A percentile compares a stretch with the other conserved stretches of the same genome.
Evolutionary conservation across 1,140 invertebrate genomes (phyloP).

Genomic region (Papilio glaucus): DNA sequence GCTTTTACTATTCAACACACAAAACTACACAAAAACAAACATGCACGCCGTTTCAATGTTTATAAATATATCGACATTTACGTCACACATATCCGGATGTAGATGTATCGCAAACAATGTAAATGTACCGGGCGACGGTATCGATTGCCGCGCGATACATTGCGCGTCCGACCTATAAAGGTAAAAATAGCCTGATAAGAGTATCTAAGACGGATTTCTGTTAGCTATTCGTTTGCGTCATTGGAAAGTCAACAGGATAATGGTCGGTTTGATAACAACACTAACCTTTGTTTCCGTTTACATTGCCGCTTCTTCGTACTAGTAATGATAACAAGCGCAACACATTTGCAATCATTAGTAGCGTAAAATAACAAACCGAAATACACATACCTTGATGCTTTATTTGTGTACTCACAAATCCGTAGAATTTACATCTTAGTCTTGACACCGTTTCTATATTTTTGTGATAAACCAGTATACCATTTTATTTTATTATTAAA

Average conservation of each 20-base stretch:
- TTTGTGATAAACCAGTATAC: too few relatives aligned
- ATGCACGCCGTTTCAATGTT: constrained; percentile 8
- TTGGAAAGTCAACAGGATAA: constrained; percentile 5
- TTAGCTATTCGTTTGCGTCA: neutral
- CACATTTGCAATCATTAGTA: too few relatives aligned
- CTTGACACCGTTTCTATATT: too few relatives aligned
- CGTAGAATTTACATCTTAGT: too few relatives aligned
- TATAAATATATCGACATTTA: constrained; percentile 12
- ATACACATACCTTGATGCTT: neutral
- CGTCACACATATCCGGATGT: constrained; percentile 15
- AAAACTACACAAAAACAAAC: constrained; percentile 23
- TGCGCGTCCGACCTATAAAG: neutral
- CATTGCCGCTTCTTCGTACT: neutral
- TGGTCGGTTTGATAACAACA: neutral
- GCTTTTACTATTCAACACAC: constrained; percentile 8
- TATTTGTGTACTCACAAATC: neutral
- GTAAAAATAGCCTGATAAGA: constrained; percentile 10
- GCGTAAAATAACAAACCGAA: neutral
- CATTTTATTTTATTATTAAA: too few relatives aligned
- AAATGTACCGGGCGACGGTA: neutral
- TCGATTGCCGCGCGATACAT: constrained; percentile 13
- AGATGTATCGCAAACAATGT: constrained; percentile 1
- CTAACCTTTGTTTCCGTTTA: neutral
- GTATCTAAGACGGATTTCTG: neutral
- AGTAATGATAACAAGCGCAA: neutral